These are phyloP conservation scores for Latrodectus elegans DNA, from an alignment of 2,888 invertebrate genomes.

Conservation along the genomic window DNA sequence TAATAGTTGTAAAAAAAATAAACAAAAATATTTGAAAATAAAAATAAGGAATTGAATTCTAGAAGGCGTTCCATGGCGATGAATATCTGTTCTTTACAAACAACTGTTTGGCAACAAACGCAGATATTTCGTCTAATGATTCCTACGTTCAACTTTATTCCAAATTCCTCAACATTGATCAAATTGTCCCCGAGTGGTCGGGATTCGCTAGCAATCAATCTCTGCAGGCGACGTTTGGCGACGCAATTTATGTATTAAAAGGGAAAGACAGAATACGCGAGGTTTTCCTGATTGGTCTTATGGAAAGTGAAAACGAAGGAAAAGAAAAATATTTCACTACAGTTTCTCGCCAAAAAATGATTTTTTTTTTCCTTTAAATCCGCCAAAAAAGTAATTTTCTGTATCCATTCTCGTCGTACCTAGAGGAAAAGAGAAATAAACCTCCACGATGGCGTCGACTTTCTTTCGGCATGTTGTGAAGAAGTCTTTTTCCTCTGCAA, in stretches of 20 bases:
- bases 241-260: not conserved
- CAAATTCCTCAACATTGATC: not conserved
- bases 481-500: not conserved
- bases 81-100: too few relatives aligned
- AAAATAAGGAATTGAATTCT: too few relatives aligned
- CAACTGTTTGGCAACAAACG: too few relatives aligned
- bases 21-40: too few relatives aligned
- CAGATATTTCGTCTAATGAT: too few relatives aligned
- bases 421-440: constrained; percentile 16
- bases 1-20: too few relatives aligned
- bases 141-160: not conserved
- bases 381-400: not conserved
- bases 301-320: constrained; percentile 6
- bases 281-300: constrained; percentile 1
- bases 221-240: not conserved
- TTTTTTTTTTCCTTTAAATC: not conserved
- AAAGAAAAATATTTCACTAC: constrained; percentile 2
- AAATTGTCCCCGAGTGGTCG: not conserved
- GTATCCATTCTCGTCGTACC: constrained; percentile 3
- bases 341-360: not conserved
- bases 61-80: too few relatives aligned
- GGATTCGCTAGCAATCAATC: not conserved
- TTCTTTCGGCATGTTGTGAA: constrained; percentile 10
- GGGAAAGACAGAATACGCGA: not conserved
- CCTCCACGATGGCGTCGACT: constrained; percentile 6